Base-by-base conservation (phyloP, 2,113 vertebrate genomes). In the Lophochroa leadbeateri region DNA sequence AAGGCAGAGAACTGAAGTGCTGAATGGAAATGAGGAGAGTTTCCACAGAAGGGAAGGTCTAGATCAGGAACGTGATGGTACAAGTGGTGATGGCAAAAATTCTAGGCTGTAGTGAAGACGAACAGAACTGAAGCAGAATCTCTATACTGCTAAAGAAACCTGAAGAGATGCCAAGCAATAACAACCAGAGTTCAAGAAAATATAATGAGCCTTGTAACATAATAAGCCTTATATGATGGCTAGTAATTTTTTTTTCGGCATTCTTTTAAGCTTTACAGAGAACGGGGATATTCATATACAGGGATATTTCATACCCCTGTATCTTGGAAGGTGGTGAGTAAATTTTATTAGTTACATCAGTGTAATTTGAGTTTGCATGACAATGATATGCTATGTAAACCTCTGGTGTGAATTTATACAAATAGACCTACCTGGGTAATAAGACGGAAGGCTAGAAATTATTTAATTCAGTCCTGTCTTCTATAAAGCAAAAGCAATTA, bases 131-230 rank as follows among this genome's bases (percentile, higher is more conserved):
- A 90, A 41, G 27, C 17, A 75, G 50, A 85, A 49, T 47, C 28
- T 63, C 65, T 33, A 1, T 1, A 10, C 60, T 80, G 57, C 70
- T 58, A n/a, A 78, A 77, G 19, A 65, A 52, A 58, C 35, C 75
- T 90, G 65, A 75, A 53, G 61, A 75, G n/a, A 88, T 82, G 70
- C 29, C 46, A 88, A 70, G 70, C 28, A 85, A 20, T 15, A 58
- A 3, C 78, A 52, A 41, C 17, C 2, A 6, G 15, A 75, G 70
- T 94, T 90, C 47, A 33, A 43, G 21, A 75, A 70, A 82, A 39
- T 43, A 17, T 15, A 72, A 65, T 4, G 23, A 78, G 33, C 17
- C 3, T 5, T 57, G 41, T 53, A 86, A 52, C 0, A 0, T 4
- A 37, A 18, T 21, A 39, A 90, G 31, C n/a, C 6, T n/a, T 49